Conservation (phyloP, 2,113 vertebrate genomes). For the Phycodurus eques region DNA sequence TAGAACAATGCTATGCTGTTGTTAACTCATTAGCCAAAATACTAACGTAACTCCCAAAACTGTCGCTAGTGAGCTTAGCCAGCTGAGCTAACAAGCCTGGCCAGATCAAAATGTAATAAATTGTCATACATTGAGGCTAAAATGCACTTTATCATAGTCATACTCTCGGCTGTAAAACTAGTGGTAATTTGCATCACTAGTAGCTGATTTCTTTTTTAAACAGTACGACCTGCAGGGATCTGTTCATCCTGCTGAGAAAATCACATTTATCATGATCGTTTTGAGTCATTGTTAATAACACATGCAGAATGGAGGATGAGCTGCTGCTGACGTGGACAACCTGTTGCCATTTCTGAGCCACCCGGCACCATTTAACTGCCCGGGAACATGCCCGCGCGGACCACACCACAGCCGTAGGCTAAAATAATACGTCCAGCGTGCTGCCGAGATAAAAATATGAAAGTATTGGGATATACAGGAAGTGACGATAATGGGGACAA, state of each 20-base stretch:
- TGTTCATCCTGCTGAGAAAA: slow-evolving; percentile 42
- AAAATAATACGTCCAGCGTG: not conserved
- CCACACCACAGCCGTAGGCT: not conserved
- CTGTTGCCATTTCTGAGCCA: slow-evolving; percentile 39
- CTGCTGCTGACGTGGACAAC: slow-evolving; percentile 42
- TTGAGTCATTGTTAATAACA: slow-evolving; percentile 57
- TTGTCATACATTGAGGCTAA: not conserved
- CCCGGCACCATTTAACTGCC: not conserved
- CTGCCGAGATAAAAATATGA: not conserved
- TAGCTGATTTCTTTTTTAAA: not conserved
- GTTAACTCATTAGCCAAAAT: no score
- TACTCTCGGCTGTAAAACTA: not conserved
- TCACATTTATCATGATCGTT: slow-evolving; percentile 52
- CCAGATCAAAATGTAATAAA: not conserved
- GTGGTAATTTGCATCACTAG: not conserved
- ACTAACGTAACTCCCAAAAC: not conserved
- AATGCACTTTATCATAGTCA: not conserved
- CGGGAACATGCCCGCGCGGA: not conserved
- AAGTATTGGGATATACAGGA: not conserved
- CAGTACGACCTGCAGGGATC: slow-evolving; percentile 26
- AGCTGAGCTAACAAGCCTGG: not conserved
- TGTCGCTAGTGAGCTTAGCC: not conserved
- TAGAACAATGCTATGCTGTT: no score
- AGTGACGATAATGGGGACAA: no score
- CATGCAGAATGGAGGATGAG: slow-evolving; percentile 33